phyloP scores from a whole-genome alignment of 2,797 vertebrate genomes.

The Phrynocephalus forsythii region DNA sequence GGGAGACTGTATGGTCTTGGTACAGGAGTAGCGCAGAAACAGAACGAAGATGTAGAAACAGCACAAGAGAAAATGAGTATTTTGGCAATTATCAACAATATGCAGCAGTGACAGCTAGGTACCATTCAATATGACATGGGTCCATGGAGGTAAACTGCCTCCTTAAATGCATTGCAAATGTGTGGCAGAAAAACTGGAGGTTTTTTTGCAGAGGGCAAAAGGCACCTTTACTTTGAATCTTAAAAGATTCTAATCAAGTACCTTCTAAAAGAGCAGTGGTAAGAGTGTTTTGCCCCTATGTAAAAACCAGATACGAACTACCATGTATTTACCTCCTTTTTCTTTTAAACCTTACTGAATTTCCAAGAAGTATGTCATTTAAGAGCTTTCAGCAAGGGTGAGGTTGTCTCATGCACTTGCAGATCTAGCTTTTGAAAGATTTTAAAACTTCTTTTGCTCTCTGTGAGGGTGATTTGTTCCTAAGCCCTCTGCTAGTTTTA shows the following conservation, averaged over 20 bases:
- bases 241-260: conserved; percentile 66
- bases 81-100: conserved; percentile 87
- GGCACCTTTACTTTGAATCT: conserved; percentile 74
- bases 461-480: conserved; percentile 68
- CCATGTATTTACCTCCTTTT: conserved; percentile 77
- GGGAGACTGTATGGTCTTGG: conserved; percentile 96
- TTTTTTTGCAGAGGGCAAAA: conserved; percentile 68
- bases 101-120: conserved; percentile 76
- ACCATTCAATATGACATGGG: conserved; percentile 34
- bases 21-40: conserved; percentile 92
- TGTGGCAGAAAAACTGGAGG: conserved; percentile 67
- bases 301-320: conserved; percentile 73
- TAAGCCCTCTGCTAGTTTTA: conserved; percentile 70
- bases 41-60: conserved; percentile 87
- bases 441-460: conserved; percentile 64
- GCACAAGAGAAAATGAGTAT: conserved; percentile 85
- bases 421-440: conserved; percentile 68
- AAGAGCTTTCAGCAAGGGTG: conserved; percentile 58
- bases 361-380: conserved; percentile 68
- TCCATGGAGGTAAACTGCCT: conserved; percentile 62
- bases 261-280: conserved; percentile 73
- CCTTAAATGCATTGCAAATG: conserved; percentile 60
- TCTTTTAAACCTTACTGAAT: conserved; percentile 76
- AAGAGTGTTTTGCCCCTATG: conserved; percentile 76
- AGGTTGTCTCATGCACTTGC: conserved; percentile 62